phyloP scores from a whole-genome alignment of 2,888 invertebrate species.

The Automeris io region DNA sequence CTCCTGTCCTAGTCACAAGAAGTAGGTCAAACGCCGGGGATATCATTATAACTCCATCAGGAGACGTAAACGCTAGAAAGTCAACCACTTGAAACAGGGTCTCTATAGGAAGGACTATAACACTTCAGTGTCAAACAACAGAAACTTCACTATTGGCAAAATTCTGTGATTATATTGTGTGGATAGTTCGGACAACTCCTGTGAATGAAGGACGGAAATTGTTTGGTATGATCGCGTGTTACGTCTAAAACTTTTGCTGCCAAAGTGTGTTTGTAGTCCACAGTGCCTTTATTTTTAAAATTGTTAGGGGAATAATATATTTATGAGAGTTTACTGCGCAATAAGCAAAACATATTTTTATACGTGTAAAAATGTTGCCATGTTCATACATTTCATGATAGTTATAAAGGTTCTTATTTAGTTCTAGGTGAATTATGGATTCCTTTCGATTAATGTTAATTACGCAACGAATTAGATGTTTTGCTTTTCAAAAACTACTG shows the following conservation, averaged over 20 bases:
- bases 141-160: constrained; percentile 71
- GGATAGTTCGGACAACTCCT: constrained; percentile 42
- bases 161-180: constrained; percentile 67
- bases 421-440: constrained; percentile 4
- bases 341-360: constrained; percentile 71
- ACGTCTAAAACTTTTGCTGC: constrained; percentile 67
- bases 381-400: constrained; percentile 54
- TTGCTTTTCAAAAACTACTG: constrained; percentile 24
- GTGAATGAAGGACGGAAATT: constrained; percentile 41
- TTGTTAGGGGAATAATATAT: constrained; percentile 64
- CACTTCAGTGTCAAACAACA: constrained; percentile 62
- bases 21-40: constrained; percentile 86
- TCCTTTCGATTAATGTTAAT: constrained; percentile 1
- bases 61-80: constrained; percentile 47
- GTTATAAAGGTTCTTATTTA: constrained; percentile 40
- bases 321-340: constrained; percentile 69
- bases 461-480: constrained; percentile 10
- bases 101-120: constrained; percentile 39
- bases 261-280: constrained; percentile 78
- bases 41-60: constrained; percentile 82
- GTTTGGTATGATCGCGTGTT: constrained; percentile 41
- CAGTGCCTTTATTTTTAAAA: constrained; percentile 69
- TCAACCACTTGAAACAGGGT: constrained; percentile 63
- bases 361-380: constrained; percentile 75
- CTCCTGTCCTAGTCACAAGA: constrained; percentile 88